These are phyloP conservation scores for Chelon auratus DNA, from an alignment of 2,797 vertebrate species.

Conservation along the genomic window DNA sequence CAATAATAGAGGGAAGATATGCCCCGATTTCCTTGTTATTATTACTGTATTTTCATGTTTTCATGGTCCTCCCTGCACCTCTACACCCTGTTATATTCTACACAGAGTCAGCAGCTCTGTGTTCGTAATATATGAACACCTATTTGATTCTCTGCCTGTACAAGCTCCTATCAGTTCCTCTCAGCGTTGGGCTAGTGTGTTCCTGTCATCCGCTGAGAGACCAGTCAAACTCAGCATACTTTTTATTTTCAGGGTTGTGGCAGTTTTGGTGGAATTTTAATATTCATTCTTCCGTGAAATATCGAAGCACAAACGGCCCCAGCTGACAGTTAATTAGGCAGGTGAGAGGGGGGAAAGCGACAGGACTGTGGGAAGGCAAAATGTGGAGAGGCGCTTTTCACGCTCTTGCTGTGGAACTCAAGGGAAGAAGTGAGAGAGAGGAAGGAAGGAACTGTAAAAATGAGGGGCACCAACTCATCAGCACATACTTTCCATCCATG, in stretches of 20 bases:
- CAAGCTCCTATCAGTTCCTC: conserved; percentile 43
- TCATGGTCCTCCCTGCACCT: conserved; percentile 4
- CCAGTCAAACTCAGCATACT: conserved; percentile 14
- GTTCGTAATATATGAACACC: conserved; percentile 60
- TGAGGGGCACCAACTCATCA: conserved; percentile 60
- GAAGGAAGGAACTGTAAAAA: conserved; percentile 14
- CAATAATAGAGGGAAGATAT: conserved; percentile 19
- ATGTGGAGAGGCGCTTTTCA: conserved; percentile 45
- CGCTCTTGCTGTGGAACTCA: conserved; percentile 39
- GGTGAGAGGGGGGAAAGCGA: conserved; percentile 51
- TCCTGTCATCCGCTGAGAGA: conserved; percentile 40
- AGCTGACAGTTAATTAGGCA: conserved; percentile 71
- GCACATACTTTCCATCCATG: not conserved
- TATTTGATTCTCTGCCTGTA: conserved; percentile 49
- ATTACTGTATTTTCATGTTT: not conserved
- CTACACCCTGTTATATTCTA: conserved; percentile 29
- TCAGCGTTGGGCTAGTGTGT: conserved; percentile 17
- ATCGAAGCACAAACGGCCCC: conserved; percentile 59
- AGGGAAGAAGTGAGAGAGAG: conserved; percentile 39
- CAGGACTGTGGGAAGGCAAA: conserved; percentile 19
- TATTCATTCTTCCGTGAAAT: conserved; percentile 57
- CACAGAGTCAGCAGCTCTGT: conserved; percentile 32
- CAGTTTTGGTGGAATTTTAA: conserved; percentile 43
- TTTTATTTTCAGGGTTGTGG: conserved; percentile 6
- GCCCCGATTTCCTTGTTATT: not conserved